Evolutionary conservation across 2,797 vertebrate genomes (phyloP).

Genomic region (Pteronotus mesoamericanus): DNA sequence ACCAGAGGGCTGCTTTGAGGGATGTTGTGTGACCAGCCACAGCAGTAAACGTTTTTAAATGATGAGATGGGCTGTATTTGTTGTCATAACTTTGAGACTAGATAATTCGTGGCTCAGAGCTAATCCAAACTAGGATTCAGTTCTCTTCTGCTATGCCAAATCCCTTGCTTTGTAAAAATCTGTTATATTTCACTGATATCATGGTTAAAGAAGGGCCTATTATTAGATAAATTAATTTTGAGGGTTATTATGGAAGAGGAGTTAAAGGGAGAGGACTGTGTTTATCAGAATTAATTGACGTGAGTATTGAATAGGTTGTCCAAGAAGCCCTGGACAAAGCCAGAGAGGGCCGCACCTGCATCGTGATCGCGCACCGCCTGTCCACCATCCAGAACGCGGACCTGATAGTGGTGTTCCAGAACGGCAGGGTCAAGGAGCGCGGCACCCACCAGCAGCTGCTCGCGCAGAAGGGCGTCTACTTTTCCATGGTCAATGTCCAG

Average conservation of each 20-base stretch:
- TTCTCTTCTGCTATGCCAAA: not conserved
- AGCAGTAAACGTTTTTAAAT: not conserved
- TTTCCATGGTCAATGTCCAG: conserved; percentile 89
- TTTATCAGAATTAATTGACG: not conserved
- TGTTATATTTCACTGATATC: not conserved
- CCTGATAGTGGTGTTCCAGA: conserved; percentile 89
- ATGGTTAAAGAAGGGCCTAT: not conserved
- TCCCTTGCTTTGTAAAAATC: not conserved
- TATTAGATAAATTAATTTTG: not conserved
- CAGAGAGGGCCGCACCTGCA: conserved; percentile 92
- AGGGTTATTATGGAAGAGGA: not conserved
- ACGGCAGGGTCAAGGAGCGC: conserved; percentile 86
- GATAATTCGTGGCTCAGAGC: not conserved
- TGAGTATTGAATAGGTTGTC: conserved; percentile 84
- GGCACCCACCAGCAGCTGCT: conserved; percentile 95
- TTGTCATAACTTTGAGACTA: not conserved
- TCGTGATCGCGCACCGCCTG: conserved; percentile 92
- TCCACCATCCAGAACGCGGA: conserved; percentile 95
- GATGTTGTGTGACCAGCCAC: not conserved
- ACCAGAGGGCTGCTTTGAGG: not conserved
- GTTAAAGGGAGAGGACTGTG: not conserved
- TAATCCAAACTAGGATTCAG: not conserved
- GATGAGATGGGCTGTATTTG: not conserved
- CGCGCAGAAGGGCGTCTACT: conserved; percentile 88
- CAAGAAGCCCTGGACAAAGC: conserved; percentile 95